phyloP scores from a whole-genome alignment of 2,113 vertebrate species.

The Menura novaehollandiae region DNA sequence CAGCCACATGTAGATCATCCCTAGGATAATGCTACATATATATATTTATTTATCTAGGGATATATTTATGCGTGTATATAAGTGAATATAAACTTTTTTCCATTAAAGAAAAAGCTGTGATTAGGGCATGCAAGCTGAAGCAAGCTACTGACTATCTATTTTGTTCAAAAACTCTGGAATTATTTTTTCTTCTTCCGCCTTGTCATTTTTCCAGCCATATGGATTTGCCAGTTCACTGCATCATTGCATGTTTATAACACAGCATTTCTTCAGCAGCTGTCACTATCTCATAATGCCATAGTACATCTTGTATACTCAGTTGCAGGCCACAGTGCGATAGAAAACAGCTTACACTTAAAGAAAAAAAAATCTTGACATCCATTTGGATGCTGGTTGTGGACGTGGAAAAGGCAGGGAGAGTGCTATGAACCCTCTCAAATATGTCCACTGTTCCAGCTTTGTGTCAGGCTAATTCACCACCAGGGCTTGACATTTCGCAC shows the following conservation, averaged over 20 bases:
- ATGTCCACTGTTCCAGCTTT: conserved; percentile 1
- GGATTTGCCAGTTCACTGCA: conserved; percentile 72
- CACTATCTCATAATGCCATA: conserved; percentile 56
- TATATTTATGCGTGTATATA: background rate
- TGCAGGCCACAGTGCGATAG: conserved; percentile 42
- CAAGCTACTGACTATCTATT: background rate
- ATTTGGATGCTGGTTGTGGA: background rate
- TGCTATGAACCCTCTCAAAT: background rate
- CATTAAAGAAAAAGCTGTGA: background rate
- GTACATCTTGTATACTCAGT: conserved; percentile 29
- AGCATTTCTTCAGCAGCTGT: conserved; percentile 72
- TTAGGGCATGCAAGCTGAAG: background rate
- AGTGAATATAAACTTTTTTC: background rate
- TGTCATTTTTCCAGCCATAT: conserved; percentile 58
- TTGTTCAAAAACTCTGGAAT: background rate
- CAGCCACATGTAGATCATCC: background rate
- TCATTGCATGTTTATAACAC: conserved; percentile 67
- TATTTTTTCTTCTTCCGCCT: background rate
- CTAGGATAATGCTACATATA: background rate
- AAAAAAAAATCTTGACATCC: conserved; percentile 3
- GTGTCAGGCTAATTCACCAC: background rate
- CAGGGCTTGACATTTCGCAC: background rate
- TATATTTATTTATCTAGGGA: background rate
- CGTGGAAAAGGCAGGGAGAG: background rate
- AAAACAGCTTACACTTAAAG: conserved; percentile 48